A percentile compares a stretch with the other conserved stretches of the same genome.
phyloP scores from a whole-genome alignment of 2,888 invertebrate genomes.

The Dasysyrphus tricinctus region DNA sequence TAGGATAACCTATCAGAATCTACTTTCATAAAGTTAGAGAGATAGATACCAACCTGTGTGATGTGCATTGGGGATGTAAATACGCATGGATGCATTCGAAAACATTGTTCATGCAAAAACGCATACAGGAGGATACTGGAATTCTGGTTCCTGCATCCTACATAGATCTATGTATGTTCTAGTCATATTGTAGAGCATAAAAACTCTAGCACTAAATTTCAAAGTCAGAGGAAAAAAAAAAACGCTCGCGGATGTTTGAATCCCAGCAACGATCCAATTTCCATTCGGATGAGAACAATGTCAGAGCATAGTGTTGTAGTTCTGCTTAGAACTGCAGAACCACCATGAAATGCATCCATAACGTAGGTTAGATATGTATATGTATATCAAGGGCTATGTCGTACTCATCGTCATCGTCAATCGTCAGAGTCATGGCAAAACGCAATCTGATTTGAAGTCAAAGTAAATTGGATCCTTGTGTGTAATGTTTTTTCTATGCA shows the following conservation, averaged over 20 bases:
- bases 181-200: not conserved
- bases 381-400: slow-evolving; percentile 30
- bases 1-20: slow-evolving; percentile 17
- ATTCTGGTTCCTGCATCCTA: not conserved
- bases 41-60: slow-evolving; percentile 32
- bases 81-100: slow-evolving; percentile 71
- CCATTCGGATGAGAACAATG: slow-evolving; percentile 68
- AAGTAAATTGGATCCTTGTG: slow-evolving; percentile 71
- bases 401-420: slow-evolving; percentile 43
- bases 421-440: slow-evolving; percentile 48
- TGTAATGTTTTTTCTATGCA: slow-evolving; percentile 37
- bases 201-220: slow-evolving; percentile 29
- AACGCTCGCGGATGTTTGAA: slow-evolving; percentile 62
- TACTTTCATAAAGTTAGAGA: slow-evolving; percentile 16
- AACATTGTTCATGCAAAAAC: slow-evolving; percentile 55
- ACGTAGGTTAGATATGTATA: not conserved
- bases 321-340: slow-evolving; percentile 29
- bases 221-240: slow-evolving; percentile 40
- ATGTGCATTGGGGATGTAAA: slow-evolving; percentile 57
- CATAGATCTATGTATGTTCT: not conserved
- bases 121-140: slow-evolving; percentile 36
- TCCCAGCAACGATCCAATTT: slow-evolving; percentile 70
- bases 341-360: slow-evolving; percentile 60
- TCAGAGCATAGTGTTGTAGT: slow-evolving; percentile 21
- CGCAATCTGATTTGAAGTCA: slow-evolving; percentile 54